Conservation (phyloP, 2,797 vertebrate species). For the Gymnoscopelus microlampas region DNA sequence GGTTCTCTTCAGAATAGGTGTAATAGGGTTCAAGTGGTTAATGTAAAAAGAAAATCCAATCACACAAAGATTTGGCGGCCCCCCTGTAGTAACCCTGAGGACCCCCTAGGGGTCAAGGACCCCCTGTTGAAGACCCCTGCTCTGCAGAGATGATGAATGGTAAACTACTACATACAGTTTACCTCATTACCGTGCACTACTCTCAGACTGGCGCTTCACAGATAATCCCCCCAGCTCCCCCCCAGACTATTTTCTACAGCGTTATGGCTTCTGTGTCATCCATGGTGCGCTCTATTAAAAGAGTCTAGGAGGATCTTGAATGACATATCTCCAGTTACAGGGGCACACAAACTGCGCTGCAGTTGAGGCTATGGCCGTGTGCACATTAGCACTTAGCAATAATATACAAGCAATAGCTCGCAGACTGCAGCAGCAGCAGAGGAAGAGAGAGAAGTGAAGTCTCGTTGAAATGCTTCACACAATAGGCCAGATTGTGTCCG, state of each 20-base stretch:
- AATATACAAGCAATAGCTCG: slow-evolving; percentile 3
- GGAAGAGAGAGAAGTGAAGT: slow-evolving; percentile 5
- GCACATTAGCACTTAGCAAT: slow-evolving; percentile 51
- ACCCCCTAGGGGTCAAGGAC: too few relatives aligned
- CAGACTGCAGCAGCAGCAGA: slow-evolving; percentile 9
- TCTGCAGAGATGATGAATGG: too few relatives aligned
- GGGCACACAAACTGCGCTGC: slow-evolving; percentile 44
- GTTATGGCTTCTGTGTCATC: slow-evolving; percentile 54
- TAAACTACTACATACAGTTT: background rate
- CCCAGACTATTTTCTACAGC: slow-evolving; percentile 14
- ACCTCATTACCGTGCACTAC: slow-evolving; percentile 9
- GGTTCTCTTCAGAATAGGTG: too few relatives aligned
- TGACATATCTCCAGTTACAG: slow-evolving; percentile 79
- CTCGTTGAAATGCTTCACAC: slow-evolving; percentile 10
- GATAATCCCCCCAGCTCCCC: background rate
- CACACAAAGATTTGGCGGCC: too few relatives aligned
- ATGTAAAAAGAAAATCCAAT: too few relatives aligned
- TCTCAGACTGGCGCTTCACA: slow-evolving; percentile 2
- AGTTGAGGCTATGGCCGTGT: slow-evolving; percentile 42
- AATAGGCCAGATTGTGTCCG: slow-evolving; percentile 6
- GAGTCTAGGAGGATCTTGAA: slow-evolving; percentile 62
- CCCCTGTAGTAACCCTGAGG: too few relatives aligned
- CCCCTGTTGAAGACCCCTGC: too few relatives aligned
- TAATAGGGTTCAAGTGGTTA: too few relatives aligned
- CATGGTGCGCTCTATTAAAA: slow-evolving; percentile 70